These are phyloP conservation scores for Saturnia japonica DNA, from an alignment of 2,888 invertebrate species.

Conservation along the genomic window DNA sequence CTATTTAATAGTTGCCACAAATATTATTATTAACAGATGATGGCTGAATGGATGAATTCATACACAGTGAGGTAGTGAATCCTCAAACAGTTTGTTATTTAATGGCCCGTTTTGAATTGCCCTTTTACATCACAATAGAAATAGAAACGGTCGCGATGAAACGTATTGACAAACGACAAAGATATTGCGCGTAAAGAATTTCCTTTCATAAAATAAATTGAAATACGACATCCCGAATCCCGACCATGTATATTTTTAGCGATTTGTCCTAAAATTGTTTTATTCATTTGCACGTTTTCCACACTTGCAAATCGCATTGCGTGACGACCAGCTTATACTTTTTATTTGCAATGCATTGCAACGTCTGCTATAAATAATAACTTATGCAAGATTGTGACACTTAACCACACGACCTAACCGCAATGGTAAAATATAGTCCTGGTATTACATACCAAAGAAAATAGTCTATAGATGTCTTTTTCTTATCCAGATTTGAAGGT, in stretches of 20 bases:
- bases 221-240: constrained; percentile 17
- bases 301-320: not conserved
- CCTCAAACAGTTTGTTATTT: not conserved
- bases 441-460: not conserved
- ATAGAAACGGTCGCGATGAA: constrained; percentile 15
- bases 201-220: constrained; percentile 22
- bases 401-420: not conserved
- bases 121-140: constrained; percentile 4
- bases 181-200: constrained; percentile 21
- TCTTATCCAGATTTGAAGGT: not conserved
- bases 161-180: constrained; percentile 22
- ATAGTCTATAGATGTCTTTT: not conserved
- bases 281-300: constrained; percentile 16
- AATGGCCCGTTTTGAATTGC: constrained; percentile 2
- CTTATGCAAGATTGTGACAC: not conserved
- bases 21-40: not conserved
- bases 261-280: constrained; percentile 17
- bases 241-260: constrained; percentile 13
- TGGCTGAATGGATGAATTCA: not conserved
- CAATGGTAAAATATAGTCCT: not conserved
- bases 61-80: not conserved
- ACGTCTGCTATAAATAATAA: not conserved
- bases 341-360: not conserved
- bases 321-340: not conserved
- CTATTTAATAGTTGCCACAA: not conserved